Evolutionary conservation across 2,888 invertebrate genomes (phyloP), one percentile per base, ranked within the genome.

Genomic region (Cryptus viduatorius): DNA sequence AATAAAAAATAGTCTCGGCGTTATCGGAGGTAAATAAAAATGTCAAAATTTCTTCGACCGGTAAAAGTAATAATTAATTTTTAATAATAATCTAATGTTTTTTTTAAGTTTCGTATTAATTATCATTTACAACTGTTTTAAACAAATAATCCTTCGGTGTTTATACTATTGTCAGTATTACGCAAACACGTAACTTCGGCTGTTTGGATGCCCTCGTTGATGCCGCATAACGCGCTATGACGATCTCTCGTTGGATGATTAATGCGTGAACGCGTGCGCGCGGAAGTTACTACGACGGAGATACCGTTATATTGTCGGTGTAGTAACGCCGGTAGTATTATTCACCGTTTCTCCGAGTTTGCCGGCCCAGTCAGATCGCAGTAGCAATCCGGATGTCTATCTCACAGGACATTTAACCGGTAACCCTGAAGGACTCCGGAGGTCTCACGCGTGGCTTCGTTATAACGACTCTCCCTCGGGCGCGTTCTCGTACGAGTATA

Each of bases 401-500:
- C 84, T 82, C 81, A 79, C 81, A 81, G 84, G 75, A 84, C 81
- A 79, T 84, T 84, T 84, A 84, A 84, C 84, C 77, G 44, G 46
- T 69, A 71, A 77, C 77, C 79, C 80, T 48, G 61, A 80, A 84
- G 80, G 76, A 72, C 48, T 16, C 16, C 53, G 65, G 12, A 44
- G 16, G 31, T 68, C 37, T 50, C 53, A 29, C 76, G 64, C 71
- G 76, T 76, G 48, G 71, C 72, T 50, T 77, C 83, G 83, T 80
- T 83, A 72, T 83, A 72, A 83, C 80, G 80, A 77, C 24, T 79
- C 76, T 76, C 71, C 80, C 71, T 67, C 44, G 67, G 67, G 76
- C 67, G 37, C 72, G 37, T 75, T 68, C 37, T 42, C 64, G 77
- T 72, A 64, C 80, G 31, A 44, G 75, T 59, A 7, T 65, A 48